phyloP scores from a whole-genome alignment of 1,140 invertebrate genomes.

The Bombus waltoni region DNA sequence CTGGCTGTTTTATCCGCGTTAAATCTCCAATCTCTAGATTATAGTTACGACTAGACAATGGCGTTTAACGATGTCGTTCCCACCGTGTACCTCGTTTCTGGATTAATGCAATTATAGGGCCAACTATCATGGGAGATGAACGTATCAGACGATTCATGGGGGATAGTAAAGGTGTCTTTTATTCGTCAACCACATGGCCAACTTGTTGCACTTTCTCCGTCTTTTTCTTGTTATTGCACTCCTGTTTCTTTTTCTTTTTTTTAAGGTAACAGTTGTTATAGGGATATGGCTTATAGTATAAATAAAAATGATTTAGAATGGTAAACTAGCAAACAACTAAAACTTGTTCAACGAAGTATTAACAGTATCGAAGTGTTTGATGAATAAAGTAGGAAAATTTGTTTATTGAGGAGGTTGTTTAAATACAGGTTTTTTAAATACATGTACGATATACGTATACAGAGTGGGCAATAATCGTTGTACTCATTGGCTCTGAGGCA shows the following conservation, averaged over 20 bases:
- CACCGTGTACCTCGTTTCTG: constrained; percentile 33
- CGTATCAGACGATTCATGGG: constrained; percentile 10
- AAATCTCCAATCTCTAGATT: constrained; percentile 51
- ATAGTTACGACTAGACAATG: not conserved
- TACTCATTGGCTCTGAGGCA: too few relatives aligned
- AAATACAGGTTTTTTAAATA: too few relatives aligned
- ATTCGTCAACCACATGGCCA: constrained; percentile 1
- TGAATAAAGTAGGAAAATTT: too few relatives aligned
- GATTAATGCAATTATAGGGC: constrained; percentile 57
- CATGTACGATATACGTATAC: too few relatives aligned
- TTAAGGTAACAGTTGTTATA: not conserved
- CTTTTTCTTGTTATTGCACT: not conserved
- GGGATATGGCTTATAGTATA: not conserved
- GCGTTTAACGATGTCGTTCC: constrained; percentile 59
- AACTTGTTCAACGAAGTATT: too few relatives aligned
- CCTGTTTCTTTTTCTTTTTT: not conserved
- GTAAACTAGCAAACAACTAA: too few relatives aligned
- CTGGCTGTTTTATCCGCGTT: constrained; percentile 55
- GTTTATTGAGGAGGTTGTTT: too few relatives aligned
- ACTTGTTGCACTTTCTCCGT: constrained; percentile 40
- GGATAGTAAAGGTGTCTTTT: constrained; percentile 14
- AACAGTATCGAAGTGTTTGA: too few relatives aligned
- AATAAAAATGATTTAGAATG: not conserved
- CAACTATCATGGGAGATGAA: constrained; percentile 1
- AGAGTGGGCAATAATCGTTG: too few relatives aligned